Conservation (phyloP, 2,113 vertebrate genomes). For the Poicephalus gulielmi region DNA sequence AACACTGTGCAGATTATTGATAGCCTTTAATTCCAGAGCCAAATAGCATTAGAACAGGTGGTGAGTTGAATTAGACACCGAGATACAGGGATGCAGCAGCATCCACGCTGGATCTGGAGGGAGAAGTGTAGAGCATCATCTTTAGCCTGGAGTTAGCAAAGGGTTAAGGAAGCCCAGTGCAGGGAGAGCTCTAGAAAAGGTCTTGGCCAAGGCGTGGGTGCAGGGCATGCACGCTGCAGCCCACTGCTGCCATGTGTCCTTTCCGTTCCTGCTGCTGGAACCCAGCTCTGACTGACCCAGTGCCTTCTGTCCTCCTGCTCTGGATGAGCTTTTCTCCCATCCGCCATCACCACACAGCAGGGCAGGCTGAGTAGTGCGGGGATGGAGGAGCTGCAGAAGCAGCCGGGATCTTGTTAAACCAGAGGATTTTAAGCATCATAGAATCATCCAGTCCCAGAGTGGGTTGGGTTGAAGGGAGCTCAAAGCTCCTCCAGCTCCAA, state of each 20-base stretch:
- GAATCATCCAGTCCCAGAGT: not conserved
- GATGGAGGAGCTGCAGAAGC: not conserved
- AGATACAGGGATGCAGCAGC: not conserved
- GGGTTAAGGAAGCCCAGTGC: not conserved
- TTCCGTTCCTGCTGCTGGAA: not conserved
- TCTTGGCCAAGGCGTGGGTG: not conserved
- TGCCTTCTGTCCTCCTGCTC: not conserved
- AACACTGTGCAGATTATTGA: not conserved
- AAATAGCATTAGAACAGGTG: not conserved
- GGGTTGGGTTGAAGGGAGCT: not conserved
- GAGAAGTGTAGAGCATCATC: too few species aligned
- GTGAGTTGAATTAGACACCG: not conserved
- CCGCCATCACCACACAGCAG: rapidly evolving
- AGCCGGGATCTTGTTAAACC: not conserved
- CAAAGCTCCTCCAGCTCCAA: not conserved
- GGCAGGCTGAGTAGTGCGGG: not conserved
- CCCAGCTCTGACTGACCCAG: not conserved
- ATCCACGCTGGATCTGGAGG: not conserved
- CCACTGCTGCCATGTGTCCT: too few species aligned
- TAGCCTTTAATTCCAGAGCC: not conserved
- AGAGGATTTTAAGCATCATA: not conserved
- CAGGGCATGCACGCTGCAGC: not conserved
- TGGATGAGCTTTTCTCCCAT: not conserved
- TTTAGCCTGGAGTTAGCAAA: not conserved
- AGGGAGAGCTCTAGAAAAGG: not conserved